Base-by-base conservation (phyloP, 23 tunicate species). In the Corella eumyota region DNA sequence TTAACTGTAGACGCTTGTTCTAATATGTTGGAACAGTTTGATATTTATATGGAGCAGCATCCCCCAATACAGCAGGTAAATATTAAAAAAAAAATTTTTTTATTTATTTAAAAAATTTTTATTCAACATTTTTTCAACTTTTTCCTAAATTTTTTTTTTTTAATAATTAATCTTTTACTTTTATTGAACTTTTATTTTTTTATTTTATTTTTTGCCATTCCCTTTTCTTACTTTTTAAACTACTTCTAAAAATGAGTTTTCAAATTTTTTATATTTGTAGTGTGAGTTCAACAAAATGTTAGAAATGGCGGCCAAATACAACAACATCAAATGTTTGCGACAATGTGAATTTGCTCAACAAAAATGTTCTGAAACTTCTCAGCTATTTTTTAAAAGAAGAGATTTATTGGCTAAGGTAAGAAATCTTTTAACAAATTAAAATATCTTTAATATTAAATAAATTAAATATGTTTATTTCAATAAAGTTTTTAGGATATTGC, bases 291-390 rank as follows among this genome's bases (percentile, higher is more conserved):
- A 25, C 19, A 56, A 61, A 27, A 72, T 88, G 52, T 36, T 31
- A 34, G 67, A 69, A 21, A 45, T 78, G 22, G 79, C 81, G 1
- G 34, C 44, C n/a, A 61, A 81, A 33, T 88, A 66, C 57, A 68
- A 71, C 26, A 78, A 88, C 61, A 30, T 30, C 28, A 88, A 88
- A 37, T 88, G 96, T 56, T 57, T 80, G 61, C 56, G 81, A 55
- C 96, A 88, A 52, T 78, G 81, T 59, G 85, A 73, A 33, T 70
- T 72, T 28, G 96, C 96, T 4, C 78, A 68, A 34, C 96, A 72
- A 50, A 88, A 88, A 73, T 88, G 85, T 68, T 36, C 31, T 13
- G 96, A 88, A 62, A 88, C 96, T 1, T 11, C 25, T 2, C 72
- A 78, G 15, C 73, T 88, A 24, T 88, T 88, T 47, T 58, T 24